Percentiles rank a stretch among this genome's conserved stretches.
Evolutionary conservation across 2,888 invertebrate genomes (phyloP).

Genomic region (Stenolophus ochropezus): DNA sequence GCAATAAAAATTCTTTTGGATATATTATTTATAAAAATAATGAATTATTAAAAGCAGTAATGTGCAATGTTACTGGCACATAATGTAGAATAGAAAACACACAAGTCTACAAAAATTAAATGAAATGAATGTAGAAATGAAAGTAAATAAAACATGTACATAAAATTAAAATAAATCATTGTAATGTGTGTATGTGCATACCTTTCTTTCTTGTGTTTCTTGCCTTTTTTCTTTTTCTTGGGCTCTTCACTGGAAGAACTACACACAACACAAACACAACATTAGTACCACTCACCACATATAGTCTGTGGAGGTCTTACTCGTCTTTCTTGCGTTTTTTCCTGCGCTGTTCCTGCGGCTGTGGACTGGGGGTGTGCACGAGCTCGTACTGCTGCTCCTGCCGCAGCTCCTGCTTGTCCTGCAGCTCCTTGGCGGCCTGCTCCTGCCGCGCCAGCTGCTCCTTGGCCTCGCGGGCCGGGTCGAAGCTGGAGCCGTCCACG

Average conservation of each 20-base stretch:
- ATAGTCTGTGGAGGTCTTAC: constrained; percentile 71
- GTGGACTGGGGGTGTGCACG: constrained; percentile 85
- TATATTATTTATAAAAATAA: too few species aligned
- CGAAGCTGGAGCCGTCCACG: constrained; percentile 94
- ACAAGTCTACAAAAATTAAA: constrained; percentile 6
- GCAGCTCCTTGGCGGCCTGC: constrained; percentile 70
- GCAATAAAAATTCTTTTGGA: too few species aligned
- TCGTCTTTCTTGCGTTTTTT: constrained; percentile 81
- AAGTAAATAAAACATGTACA: constrained; percentile 37
- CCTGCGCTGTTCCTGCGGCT: constrained; percentile 67
- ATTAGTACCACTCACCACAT: not conserved
- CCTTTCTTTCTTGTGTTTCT: constrained; percentile 85
- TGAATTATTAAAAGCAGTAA: too few species aligned
- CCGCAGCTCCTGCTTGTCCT: constrained; percentile 69
- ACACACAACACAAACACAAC: constrained; percentile 66
- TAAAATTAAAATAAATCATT: constrained; percentile 8
- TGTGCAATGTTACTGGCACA: not conserved
- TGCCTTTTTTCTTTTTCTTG: constrained; percentile 88
- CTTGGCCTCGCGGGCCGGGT: constrained; percentile 83
- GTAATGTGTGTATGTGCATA: constrained; percentile 68
- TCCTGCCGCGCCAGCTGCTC: constrained; percentile 76
- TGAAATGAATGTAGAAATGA: not conserved
- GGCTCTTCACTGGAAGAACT: constrained; percentile 84
- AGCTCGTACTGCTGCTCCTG: constrained; percentile 80
- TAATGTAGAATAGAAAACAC: not conserved